Conservation (phyloP, 2,113 vertebrate species). For the Ailuropoda melanoleuca region DNA sequence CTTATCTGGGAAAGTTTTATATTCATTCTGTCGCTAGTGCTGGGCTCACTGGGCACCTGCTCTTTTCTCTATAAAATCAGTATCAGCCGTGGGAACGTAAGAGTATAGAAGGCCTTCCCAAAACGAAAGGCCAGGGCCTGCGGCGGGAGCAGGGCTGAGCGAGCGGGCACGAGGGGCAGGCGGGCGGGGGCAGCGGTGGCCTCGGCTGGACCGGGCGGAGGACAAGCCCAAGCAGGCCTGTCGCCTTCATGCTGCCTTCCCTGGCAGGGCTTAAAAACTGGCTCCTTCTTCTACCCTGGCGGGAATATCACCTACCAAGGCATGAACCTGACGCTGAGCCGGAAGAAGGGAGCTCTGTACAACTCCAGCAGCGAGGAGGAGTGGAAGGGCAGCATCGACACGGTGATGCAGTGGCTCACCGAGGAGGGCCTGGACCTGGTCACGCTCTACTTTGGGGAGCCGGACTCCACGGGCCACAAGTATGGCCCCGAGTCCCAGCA, state of each 20-base stretch:
- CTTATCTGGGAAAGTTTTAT: fast-evolving
- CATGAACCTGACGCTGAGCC: slow-evolving; percentile 78
- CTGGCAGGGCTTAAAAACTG: slow-evolving; percentile 90
- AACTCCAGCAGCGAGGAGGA: slow-evolving; percentile 87
- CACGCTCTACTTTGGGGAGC: slow-evolving; percentile 93
- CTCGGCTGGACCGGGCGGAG: fast-evolving
- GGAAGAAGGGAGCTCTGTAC: slow-evolving; percentile 85
- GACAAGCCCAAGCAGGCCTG: fast-evolving
- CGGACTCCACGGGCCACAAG: slow-evolving; percentile 88
- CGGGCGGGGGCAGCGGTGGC: too few species aligned
- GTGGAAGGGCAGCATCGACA: slow-evolving; percentile 89
- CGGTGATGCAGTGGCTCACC: slow-evolving; percentile 86
- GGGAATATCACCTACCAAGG: slow-evolving; percentile 88
- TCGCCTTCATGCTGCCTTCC: fast-evolving
- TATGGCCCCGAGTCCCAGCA: slow-evolving; percentile 88
- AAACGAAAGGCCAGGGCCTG: fast-evolving
- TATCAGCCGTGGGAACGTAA: neutral
- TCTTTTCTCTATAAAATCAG: neutral
- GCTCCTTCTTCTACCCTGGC: slow-evolving; percentile 92
- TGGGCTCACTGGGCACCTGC: neutral
- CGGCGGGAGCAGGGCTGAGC: fast-evolving
- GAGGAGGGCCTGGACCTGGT: slow-evolving; percentile 88
- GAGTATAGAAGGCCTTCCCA: neutral
- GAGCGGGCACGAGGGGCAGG: neutral
- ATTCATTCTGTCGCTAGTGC: neutral